Conservation (phyloP, 2,797 vertebrate genomes). For the Intellagama lesueurii region DNA sequence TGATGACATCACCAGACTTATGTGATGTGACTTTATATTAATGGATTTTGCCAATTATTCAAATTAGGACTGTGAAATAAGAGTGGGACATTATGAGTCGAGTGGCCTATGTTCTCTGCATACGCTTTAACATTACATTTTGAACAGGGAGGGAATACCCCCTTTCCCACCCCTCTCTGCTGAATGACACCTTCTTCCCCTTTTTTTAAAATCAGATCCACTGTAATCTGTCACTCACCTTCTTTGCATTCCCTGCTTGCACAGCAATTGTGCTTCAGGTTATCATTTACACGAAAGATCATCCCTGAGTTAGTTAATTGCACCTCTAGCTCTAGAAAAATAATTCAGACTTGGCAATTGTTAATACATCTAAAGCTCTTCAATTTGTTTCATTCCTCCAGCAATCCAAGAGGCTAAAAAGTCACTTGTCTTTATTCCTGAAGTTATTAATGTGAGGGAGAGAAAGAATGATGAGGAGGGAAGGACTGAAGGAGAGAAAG, state of each 20-base stretch:
- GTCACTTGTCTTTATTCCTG: constrained; percentile 51
- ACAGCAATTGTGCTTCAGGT: constrained; percentile 49
- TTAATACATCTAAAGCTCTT: constrained; percentile 61
- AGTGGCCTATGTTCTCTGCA: too few relatives aligned
- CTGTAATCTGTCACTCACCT: constrained; percentile 28
- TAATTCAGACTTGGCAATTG: constrained; percentile 60
- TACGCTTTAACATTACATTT: too few relatives aligned
- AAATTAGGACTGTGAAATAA: too few relatives aligned
- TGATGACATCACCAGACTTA: too few relatives aligned
- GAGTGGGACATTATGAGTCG: too few relatives aligned
- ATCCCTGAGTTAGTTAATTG: constrained; percentile 60
- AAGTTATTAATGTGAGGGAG: constrained; percentile 42
- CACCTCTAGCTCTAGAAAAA: constrained; percentile 51
- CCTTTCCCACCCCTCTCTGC: not conserved
- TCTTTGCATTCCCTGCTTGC: constrained; percentile 32
- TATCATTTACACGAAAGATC: constrained; percentile 59
- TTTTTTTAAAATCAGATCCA: constrained; percentile 42
- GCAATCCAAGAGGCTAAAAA: constrained; percentile 57
- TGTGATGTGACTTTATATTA: too few relatives aligned
- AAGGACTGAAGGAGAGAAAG: not conserved
- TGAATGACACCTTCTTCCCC: not conserved
- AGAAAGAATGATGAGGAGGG: not conserved
- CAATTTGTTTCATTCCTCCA: constrained; percentile 60
- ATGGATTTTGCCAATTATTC: too few relatives aligned
- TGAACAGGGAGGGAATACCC: not conserved